phyloP scores from a whole-genome alignment of 2,888 invertebrate genomes.

The Hirtodrosophila histrioides region DNA sequence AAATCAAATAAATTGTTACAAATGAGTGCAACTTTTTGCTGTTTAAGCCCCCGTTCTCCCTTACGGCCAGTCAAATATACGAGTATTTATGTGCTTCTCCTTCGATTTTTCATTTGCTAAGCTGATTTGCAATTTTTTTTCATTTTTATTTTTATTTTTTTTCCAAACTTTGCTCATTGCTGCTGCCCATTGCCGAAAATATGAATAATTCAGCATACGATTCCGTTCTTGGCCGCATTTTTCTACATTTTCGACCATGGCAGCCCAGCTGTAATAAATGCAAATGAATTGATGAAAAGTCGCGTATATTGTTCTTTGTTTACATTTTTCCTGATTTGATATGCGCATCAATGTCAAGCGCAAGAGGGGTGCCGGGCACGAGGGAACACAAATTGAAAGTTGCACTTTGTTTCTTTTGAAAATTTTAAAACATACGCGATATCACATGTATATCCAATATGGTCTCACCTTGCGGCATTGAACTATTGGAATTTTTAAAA shows the following conservation, averaged over 20 bases:
- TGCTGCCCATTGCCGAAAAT: constrained; percentile 48
- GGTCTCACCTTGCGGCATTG: constrained; percentile 7
- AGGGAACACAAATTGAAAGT: background rate
- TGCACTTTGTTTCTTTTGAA: constrained; percentile 6
- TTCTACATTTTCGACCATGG: constrained; percentile 15
- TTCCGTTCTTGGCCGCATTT: constrained; percentile 47
- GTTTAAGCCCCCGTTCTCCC: constrained; percentile 5
- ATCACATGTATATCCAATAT: constrained; percentile 7
- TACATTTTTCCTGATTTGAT: constrained; percentile 58
- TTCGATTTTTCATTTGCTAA: constrained; percentile 73
- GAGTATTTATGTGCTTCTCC: constrained; percentile 46
- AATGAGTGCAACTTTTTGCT: constrained; percentile 75
- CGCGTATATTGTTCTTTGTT: constrained; percentile 63
- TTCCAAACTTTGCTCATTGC: constrained; percentile 41
- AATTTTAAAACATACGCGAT: constrained; percentile 2
- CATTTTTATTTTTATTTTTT: constrained; percentile 13
- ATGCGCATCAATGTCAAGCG: constrained; percentile 63
- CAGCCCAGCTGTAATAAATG: constrained; percentile 56
- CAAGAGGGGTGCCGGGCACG: background rate
- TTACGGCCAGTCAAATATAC: constrained; percentile 33
- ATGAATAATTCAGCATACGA: constrained; percentile 73
- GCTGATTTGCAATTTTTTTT: constrained; percentile 66
- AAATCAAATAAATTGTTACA: constrained; percentile 79
- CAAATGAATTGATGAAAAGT: constrained; percentile 72
- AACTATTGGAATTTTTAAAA: constrained; percentile 5